Conservation (phyloP, 2,113 vertebrate species). For the sheep (Ovis aries) region ARS-UI_Ramb_v3.0 NC_056056.1:112415501-112416000, state of each 20-base stretch:
- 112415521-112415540: not conserved
- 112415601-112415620: not conserved
- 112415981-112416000: not conserved
- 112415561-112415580: not conserved
- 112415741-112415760: not conserved
- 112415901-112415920: not conserved
- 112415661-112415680: not conserved
- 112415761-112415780: slow-evolving; percentile 7
- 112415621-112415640: not conserved
- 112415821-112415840: not conserved
- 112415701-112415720: not conserved
- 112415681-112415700: not conserved
- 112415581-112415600: not conserved
- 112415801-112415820: not conserved
- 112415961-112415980: not conserved
- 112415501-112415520: not conserved
- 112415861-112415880: not conserved
- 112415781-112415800: not conserved
- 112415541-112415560: not conserved
- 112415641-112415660: not conserved
- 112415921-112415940: not conserved
- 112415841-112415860: not conserved
- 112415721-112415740: not conserved
- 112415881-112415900: not conserved
- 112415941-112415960: not conserved